phyloP scores from a whole-genome alignment of 2,888 invertebrate genomes.

The Habroteleia sp. region DNA sequence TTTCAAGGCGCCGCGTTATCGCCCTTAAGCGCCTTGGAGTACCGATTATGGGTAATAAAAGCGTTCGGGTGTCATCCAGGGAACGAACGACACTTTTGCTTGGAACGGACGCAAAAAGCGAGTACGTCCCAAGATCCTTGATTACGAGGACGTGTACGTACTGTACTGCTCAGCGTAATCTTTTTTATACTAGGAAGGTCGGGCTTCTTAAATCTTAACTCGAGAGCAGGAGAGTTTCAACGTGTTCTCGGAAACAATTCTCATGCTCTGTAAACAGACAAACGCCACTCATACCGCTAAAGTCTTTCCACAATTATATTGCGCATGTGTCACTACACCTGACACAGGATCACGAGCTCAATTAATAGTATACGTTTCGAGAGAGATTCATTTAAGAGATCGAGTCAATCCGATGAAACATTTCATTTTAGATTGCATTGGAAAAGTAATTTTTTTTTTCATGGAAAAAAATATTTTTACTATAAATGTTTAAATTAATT shows the following conservation, averaged over 20 bases:
- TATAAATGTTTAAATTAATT: no score
- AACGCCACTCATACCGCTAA: conserved; percentile 33
- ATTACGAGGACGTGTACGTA: conserved; percentile 67
- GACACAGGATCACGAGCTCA: no score
- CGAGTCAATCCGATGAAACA: no score
- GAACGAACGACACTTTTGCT: conserved; percentile 73
- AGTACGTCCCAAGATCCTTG: conserved; percentile 62
- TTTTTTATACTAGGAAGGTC: conserved; percentile 61
- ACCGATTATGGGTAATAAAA: conserved; percentile 79
- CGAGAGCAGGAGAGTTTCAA: conserved; percentile 62
- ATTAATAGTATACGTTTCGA: neutral
- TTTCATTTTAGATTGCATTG: no score
- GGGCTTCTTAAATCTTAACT: conserved; percentile 53
- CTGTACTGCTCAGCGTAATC: conserved; percentile 64
- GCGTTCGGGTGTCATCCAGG: conserved; percentile 75
- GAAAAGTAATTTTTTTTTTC: no score
- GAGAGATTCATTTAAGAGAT: no score
- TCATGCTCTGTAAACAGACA: conserved; percentile 68
- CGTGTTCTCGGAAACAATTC: conserved; percentile 73
- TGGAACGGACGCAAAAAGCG: conserved; percentile 69
- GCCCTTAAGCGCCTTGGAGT: conserved; percentile 70
- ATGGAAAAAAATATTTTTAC: no score
- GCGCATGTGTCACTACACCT: no score
- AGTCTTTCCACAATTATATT: no score
- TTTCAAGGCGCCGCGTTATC: conserved; percentile 77